Evolutionary conservation across 2,113 vertebrate species (phyloP).

Genomic region (Hemichromis elongatus): DNA sequence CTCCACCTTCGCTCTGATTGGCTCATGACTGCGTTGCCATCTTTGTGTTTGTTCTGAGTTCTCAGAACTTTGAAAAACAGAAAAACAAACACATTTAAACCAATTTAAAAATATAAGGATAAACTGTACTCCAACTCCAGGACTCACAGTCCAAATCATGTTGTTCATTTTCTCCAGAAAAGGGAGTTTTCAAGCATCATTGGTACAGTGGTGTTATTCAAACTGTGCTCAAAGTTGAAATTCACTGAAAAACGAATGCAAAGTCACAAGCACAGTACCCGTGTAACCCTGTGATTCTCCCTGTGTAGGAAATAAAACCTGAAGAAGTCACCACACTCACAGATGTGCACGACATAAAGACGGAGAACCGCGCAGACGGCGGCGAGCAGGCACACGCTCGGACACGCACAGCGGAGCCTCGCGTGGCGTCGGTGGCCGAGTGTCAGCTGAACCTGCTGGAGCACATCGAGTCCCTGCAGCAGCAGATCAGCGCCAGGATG

Average conservation of each 20-base stretch:
- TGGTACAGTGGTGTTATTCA: neutral
- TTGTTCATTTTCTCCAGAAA: neutral
- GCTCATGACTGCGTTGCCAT: neutral
- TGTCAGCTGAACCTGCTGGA: slow-evolving; percentile 94
- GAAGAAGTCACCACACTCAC: neutral
- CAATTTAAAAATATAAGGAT: no score
- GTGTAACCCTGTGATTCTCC: accelerated
- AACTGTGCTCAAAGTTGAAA: neutral
- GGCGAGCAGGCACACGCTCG: slow-evolving; percentile 29
- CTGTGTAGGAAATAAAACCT: slow-evolving; percentile 5
- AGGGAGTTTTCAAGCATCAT: neutral
- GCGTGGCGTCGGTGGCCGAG: slow-evolving; percentile 65
- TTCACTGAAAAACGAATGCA: neutral
- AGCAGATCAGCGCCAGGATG: slow-evolving; percentile 92
- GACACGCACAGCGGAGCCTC: slow-evolving; percentile 3
- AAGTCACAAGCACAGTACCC: no score
- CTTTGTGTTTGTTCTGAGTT: no score
- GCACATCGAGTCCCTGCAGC: slow-evolving; percentile 88
- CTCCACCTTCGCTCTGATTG: neutral
- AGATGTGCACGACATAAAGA: neutral
- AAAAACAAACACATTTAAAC: no score
- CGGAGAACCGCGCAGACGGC: neutral
- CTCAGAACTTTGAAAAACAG: no score
- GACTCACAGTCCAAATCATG: no score
- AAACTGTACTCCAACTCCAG: no score